phyloP scores from a whole-genome alignment of 2,797 vertebrate genomes.

The Spheniscus humboldti region DNA sequence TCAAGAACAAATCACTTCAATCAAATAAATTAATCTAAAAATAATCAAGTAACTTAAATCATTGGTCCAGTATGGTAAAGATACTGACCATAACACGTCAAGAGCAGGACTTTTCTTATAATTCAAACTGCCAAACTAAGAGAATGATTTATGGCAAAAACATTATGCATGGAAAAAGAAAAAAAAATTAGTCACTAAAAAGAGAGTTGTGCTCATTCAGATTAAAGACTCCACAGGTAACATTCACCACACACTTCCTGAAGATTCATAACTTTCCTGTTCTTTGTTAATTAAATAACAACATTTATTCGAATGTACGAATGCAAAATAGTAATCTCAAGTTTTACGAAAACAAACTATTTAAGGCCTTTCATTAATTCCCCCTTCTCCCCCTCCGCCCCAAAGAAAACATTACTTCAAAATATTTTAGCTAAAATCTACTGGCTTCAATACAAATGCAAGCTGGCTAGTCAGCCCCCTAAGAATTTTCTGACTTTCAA shows the following conservation, averaged over 20 bases:
- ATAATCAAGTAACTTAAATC: background rate
- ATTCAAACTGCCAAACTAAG: background rate
- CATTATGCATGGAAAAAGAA: background rate
- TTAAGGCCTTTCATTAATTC: background rate
- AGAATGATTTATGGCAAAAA: background rate
- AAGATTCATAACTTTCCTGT: background rate
- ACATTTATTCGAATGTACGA: background rate
- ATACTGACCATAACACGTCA: background rate
- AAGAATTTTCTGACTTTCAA: background rate
- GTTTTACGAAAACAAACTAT: background rate
- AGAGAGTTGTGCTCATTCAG: background rate
- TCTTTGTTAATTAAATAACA: background rate
- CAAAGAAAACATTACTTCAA: background rate
- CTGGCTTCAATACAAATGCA: background rate
- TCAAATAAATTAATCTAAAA: background rate
- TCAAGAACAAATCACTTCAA: background rate
- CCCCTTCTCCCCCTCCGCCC: fast-evolving
- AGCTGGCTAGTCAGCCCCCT: background rate
- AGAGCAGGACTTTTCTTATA: background rate
- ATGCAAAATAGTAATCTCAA: background rate
- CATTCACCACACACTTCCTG: background rate
- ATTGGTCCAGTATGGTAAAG: background rate
- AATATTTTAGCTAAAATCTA: background rate
- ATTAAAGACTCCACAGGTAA: background rate
- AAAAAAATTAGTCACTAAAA: background rate